Evolutionary conservation across 1,140 invertebrate species (phyloP).

Genomic region (Geopemphigus sp.): DNA sequence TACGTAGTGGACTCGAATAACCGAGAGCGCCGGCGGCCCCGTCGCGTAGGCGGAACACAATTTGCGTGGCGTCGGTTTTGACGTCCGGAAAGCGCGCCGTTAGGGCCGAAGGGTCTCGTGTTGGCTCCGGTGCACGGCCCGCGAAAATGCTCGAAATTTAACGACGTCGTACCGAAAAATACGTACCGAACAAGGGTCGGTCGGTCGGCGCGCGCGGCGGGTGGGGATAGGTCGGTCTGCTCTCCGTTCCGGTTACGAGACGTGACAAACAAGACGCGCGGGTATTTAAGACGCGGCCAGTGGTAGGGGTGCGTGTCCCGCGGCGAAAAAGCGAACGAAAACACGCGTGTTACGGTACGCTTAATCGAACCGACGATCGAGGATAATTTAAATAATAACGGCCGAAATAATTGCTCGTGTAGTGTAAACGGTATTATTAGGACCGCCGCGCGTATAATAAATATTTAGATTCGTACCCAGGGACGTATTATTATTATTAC

Average conservation of each 20-base stretch:
- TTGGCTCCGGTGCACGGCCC: no score
- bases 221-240: no score
- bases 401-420: neutral
- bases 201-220: no score
- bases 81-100: neutral
- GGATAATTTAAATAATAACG: neutral
- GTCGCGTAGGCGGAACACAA: neutral
- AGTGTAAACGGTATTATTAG: neutral
- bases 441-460: neutral
- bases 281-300: neutral
- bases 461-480: conserved; percentile 9
- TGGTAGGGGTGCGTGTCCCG: no score
- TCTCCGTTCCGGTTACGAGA: no score
- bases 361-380: no score
- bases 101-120: conserved; percentile 23
- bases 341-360: no score
- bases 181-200: neutral
- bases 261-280: no score
- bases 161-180: conserved; percentile 33
- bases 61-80: neutral
- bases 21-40: neutral
- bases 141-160: conserved; percentile 27
- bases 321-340: neutral
- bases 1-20: conserved; percentile 28
- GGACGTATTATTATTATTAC: conserved; percentile 1